Base-by-base conservation (phyloP, 2,888 invertebrate species). In the Gnatocerus cornutus region DNA sequence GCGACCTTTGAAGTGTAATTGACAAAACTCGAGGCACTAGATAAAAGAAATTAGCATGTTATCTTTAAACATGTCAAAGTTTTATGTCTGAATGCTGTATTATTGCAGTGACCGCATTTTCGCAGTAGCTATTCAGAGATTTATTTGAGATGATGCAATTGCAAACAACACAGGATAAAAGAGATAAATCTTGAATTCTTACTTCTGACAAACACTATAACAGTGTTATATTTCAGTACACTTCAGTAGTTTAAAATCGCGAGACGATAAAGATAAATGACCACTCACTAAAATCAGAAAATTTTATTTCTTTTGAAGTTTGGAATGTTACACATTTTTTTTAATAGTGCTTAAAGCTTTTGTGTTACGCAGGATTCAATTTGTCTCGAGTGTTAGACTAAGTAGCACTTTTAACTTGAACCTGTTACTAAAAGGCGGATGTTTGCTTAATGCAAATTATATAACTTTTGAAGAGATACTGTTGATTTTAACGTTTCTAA, bases 21-120 rank as follows among this genome's bases (percentile, higher is more conserved):
- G 37, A 56, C 41, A 43, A 41, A 41, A 41, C 2, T 6, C 5
- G 12, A 41, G 10, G 13, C 13, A 13, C 7, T 3, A 53, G 37
- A 37, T 48, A 33, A 29, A 13, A 12, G 13, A 43, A 58, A 41
- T 58, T 58, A 43, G n/a, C 41, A 58, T 43, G 27, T 58, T 43
- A 43, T 46, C 43, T 8, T 59, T 59, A 14, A 33, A 21, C 14
- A 33, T 14, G 37, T 10, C 37, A 16, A n/a, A 9, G 27, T 56
- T 55, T 55, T 55, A 16, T 41, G 56, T 39, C 5, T 56, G 41
- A 21, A 41, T 41, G 10, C 21, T 53, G 30, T 13, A n/a, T 27
- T 41, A 41, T 41, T 41, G 12, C 27, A 12, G 16, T 39, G 56
- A 56, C 41, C 56, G 56, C 13, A 27, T 41, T 56, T 55, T 37